Percentiles rank a stretch among this genome's conserved stretches.
These are phyloP conservation scores for Bubo scandiacus DNA, from an alignment of 2,113 vertebrate genomes.

Conservation along the genomic window DNA sequence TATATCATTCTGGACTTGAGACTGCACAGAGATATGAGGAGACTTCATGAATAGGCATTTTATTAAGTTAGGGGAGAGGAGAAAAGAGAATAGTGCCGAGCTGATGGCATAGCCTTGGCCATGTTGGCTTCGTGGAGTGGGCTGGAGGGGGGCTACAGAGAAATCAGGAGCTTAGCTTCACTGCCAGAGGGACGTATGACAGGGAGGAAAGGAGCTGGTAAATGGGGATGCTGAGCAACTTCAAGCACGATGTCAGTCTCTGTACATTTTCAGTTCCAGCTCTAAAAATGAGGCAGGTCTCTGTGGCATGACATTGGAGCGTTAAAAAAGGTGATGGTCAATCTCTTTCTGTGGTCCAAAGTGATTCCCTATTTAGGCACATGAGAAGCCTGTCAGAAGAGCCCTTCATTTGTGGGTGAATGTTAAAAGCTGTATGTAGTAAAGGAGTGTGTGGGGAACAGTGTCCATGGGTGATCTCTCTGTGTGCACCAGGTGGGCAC, in stretches of 20 bases:
- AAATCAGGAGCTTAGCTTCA: neutral
- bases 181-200: neutral
- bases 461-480: neutral
- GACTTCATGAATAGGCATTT: neutral
- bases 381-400: neutral
- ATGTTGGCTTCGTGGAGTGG: neutral
- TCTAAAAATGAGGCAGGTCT: neutral
- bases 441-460: neutral
- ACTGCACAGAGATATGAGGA: neutral
- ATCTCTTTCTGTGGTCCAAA: neutral
- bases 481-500: fast-evolving
- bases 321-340: neutral
- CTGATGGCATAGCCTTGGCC: neutral
- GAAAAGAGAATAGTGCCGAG: neutral
- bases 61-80: neutral
- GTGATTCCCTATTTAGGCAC: neutral
- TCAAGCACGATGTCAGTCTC: neutral
- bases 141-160: neutral
- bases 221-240: neutral
- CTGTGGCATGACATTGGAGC: neutral
- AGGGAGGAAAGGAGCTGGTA: neutral
- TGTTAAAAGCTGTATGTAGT: neutral
- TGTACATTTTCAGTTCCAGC: neutral
- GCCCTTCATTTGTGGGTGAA: neutral
- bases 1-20: neutral